Percentiles rank a stretch among this genome's conserved stretches.
Conservation (phyloP, 2,888 invertebrate species). For the Aquatica leii region DNA sequence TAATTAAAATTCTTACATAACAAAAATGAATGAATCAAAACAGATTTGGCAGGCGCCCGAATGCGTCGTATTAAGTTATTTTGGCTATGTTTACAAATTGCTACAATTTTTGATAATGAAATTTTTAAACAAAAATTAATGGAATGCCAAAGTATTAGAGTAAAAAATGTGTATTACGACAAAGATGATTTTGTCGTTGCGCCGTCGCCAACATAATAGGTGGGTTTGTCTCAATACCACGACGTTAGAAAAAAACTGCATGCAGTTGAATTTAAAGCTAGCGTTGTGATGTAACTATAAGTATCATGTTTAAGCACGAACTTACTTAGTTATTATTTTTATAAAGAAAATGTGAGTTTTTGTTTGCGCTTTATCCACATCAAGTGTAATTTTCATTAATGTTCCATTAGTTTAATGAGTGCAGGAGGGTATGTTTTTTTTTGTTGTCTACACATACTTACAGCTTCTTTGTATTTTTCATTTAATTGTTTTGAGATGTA, state of each 20-base stretch:
- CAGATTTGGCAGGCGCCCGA: too few relatives aligned
- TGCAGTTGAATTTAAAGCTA: slow-evolving; percentile 9
- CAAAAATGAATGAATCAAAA: too few relatives aligned
- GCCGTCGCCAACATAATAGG: slow-evolving; percentile 11
- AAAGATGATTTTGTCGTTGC: slow-evolving; percentile 7
- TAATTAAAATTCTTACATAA: too few relatives aligned
- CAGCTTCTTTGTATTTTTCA: slow-evolving; percentile 7
- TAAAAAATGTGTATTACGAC: too few relatives aligned
- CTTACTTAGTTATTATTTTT: too few relatives aligned
- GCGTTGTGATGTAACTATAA: neutral
- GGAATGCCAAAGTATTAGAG: too few relatives aligned
- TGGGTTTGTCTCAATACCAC: slow-evolving; percentile 4
- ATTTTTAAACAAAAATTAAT: too few relatives aligned
- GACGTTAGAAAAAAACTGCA: slow-evolving; percentile 6
- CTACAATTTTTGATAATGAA: too few relatives aligned
- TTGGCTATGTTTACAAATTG: too few relatives aligned
- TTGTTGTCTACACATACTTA: neutral
- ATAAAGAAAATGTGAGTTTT: neutral
- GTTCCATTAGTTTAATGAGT: slow-evolving; percentile 4
- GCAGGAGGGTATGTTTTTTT: slow-evolving; percentile 3
- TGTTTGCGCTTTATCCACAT: neutral
- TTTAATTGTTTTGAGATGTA: neutral
- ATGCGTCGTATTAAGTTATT: too few relatives aligned
- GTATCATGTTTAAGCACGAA: neutral
- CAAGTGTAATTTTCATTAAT: neutral